Evolutionary conservation across 1,140 invertebrate genomes (phyloP).

Genomic region (Calephelis virginiensis): DNA sequence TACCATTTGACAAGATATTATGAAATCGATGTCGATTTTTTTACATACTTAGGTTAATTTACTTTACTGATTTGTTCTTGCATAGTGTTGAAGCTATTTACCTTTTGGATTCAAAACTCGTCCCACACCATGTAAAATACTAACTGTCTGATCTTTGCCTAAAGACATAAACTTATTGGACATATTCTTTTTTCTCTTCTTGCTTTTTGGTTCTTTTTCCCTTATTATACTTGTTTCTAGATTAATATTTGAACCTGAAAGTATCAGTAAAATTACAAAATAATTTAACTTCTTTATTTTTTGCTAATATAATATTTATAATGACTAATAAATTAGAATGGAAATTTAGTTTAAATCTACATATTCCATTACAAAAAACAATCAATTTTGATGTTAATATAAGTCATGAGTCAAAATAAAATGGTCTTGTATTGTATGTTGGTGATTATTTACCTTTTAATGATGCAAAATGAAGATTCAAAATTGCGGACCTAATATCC

Average conservation of each 20-base stretch:
- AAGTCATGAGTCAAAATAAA: too few species aligned
- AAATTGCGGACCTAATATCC: constrained; percentile 84
- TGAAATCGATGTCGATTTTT: too few species aligned
- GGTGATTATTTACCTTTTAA: constrained; percentile 82
- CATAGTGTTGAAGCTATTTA: constrained; percentile 48
- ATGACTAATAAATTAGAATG: too few species aligned
- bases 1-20: too few species aligned
- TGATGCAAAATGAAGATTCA: constrained; percentile 85
- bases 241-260: constrained; percentile 49
- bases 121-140: constrained; percentile 86
- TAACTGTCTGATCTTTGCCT: constrained; percentile 83
- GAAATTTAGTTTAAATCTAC: too few species aligned
- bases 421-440: too few species aligned
- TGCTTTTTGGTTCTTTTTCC: constrained; percentile 56
- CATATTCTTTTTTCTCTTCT: constrained; percentile 63
- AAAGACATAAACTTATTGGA: constrained; percentile 76
- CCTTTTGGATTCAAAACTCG: constrained; percentile 88
- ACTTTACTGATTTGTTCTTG: too few species aligned
- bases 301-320: too few species aligned
- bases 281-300: too few species aligned
- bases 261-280: not conserved
- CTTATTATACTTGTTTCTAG: constrained; percentile 57
- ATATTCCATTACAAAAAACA: too few species aligned
- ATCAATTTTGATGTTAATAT: too few species aligned
- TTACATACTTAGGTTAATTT: too few species aligned